A percentile compares a stretch with the other conserved stretches of the same genome.
These are phyloP conservation scores for Lepidurus packardi DNA, from an alignment of 1,140 invertebrate species.

Conservation along the genomic window DNA sequence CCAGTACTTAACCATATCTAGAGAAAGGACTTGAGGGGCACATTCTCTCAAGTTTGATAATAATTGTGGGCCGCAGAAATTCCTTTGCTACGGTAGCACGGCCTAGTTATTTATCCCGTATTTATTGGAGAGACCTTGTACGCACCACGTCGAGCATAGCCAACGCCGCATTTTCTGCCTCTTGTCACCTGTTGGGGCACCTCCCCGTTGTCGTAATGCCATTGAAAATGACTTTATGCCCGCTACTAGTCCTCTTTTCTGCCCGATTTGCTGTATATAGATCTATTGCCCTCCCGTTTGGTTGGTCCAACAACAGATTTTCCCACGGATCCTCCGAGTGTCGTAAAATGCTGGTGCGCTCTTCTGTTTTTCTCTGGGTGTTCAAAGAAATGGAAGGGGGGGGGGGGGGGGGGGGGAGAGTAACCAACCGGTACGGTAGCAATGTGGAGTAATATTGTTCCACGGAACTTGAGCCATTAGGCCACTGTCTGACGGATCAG, in stretches of 20 bases:
- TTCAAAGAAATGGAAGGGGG: neutral
- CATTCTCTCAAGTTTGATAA: too few species aligned
- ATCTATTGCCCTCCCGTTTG: neutral
- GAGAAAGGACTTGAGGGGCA: too few species aligned
- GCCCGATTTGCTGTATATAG: neutral
- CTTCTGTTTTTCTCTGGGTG: neutral
- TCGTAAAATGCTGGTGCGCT: neutral
- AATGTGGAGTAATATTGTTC: conserved; percentile 22
- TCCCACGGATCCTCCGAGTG: conserved; percentile 2
- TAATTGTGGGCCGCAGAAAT: neutral
- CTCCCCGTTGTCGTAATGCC: neutral
- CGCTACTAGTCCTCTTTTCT: neutral
- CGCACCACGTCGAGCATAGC: conserved; percentile 5
- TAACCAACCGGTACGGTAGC: neutral
- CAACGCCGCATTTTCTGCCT: conserved; percentile 8
- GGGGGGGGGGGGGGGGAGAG: neutral
- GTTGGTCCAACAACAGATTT: neutral
- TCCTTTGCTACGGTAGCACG: neutral
- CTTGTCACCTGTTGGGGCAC: conserved; percentile 6
- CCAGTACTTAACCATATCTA: neutral
- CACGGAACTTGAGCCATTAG: neutral
- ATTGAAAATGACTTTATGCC: conserved; percentile 8
- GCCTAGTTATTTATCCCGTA: neutral
- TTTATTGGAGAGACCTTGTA: neutral
- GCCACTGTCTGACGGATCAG: conserved; percentile 1